These are phyloP conservation scores for Dryocosmus kuriphilus DNA, from an alignment of 2,888 invertebrate genomes.

Conservation along the genomic window DNA sequence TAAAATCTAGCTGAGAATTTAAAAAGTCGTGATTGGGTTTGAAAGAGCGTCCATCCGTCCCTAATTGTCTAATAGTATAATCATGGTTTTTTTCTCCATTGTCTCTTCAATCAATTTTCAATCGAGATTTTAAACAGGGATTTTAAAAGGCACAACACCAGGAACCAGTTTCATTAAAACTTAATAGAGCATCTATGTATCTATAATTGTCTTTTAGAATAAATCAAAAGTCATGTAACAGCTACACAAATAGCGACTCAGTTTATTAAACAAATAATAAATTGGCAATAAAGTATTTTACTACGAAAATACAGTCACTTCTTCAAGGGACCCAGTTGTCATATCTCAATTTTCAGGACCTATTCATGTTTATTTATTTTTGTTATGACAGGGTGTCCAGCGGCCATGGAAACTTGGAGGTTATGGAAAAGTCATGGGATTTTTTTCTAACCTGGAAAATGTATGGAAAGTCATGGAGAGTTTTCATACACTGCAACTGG, in stretches of 20 bases:
- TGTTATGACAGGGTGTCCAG: too few relatives aligned
- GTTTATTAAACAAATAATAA: constrained; percentile 30
- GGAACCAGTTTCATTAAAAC: constrained; percentile 30
- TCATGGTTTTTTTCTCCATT: constrained; percentile 34
- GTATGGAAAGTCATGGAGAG: too few relatives aligned
- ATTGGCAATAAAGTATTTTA: constrained; percentile 40
- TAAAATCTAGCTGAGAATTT: constrained; percentile 31
- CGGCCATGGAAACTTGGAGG: too few relatives aligned
- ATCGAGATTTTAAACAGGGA: constrained; percentile 23
- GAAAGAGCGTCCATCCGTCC: constrained; percentile 28
- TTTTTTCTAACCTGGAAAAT: too few relatives aligned
- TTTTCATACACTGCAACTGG: too few relatives aligned
- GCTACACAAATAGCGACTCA: constrained; percentile 33
- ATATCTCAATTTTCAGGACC: neutral
- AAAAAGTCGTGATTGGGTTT: constrained; percentile 28
- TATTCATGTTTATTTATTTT: neutral
- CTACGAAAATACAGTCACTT: constrained; percentile 21
- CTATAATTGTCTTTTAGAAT: constrained; percentile 36
- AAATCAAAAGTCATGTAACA: constrained; percentile 40
- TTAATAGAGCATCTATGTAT: constrained; percentile 38
- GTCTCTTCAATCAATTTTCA: constrained; percentile 48
- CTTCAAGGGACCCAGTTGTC: neutral
- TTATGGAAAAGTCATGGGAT: too few relatives aligned
- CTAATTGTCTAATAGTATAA: constrained; percentile 41
- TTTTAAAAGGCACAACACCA: neutral